Percentiles rank a stretch among this genome's conserved stretches.
These are phyloP conservation scores for Oreochromis niloticus DNA, from an alignment of 2,113 vertebrate species.

Conservation along the genomic window DNA sequence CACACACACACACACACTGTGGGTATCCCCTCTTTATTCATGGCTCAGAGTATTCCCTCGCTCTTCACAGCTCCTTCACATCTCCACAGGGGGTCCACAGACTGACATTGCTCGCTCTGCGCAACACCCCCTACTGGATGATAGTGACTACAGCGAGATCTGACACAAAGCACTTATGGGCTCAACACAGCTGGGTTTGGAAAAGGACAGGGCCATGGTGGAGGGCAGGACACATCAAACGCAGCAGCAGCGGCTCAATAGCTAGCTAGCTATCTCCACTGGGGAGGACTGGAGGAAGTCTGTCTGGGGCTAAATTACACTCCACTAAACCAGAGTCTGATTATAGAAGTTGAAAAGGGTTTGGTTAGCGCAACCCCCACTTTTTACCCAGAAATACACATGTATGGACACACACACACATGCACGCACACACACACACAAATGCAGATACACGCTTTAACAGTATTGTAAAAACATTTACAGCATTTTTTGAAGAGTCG, in stretches of 20 bases:
- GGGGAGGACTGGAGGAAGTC: conserved; percentile 67
- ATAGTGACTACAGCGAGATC: conserved; percentile 15
- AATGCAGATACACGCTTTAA: conserved; percentile 1
- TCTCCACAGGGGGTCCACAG: conserved; percentile 62
- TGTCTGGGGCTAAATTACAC: conserved; percentile 73
- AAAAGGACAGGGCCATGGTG: conserved; percentile 39
- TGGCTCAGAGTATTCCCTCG: conserved; percentile 53
- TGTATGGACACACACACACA: conserved; percentile 15
- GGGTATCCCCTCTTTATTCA: conserved; percentile 62
- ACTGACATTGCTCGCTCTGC: conserved; percentile 19
- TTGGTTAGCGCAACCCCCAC: conserved; percentile 57
- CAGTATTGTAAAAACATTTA: conserved; percentile 52
- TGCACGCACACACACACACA: not conserved
- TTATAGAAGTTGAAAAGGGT: conserved; percentile 72
- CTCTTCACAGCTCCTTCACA: conserved; percentile 63
- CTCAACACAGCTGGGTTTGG: conserved; percentile 45
- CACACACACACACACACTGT: not conserved
- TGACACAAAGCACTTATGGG: conserved; percentile 33
- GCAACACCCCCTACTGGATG: conserved; percentile 60
- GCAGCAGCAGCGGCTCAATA: conserved; percentile 17
- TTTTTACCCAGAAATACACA: conserved; percentile 56
- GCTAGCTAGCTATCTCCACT: conserved; percentile 60
- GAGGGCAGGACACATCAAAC: conserved; percentile 52
- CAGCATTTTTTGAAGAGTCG: conserved; percentile 35
- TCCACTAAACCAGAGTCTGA: conserved; percentile 67